phyloP scores from a whole-genome alignment of 2,113 vertebrate species.

The Nycticorax nycticorax region DNA sequence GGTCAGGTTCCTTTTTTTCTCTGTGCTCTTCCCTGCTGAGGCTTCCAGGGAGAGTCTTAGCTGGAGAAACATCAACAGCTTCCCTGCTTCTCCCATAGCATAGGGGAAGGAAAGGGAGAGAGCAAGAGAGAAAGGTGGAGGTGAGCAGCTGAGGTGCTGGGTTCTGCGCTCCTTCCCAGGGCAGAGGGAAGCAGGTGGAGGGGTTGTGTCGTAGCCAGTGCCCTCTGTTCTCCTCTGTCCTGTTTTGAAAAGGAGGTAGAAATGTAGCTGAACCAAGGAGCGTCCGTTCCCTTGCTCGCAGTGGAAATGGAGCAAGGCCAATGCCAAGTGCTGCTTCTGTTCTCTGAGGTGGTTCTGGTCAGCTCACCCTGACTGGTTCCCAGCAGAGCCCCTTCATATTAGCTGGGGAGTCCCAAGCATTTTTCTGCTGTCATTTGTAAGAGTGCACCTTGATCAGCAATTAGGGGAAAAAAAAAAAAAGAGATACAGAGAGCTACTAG shows the following conservation, averaged over 20 bases:
- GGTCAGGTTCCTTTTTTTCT: not conserved
- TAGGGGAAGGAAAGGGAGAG: not conserved
- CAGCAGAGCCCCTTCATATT: not conserved
- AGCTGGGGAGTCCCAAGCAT: not conserved
- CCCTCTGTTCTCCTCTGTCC: not conserved
- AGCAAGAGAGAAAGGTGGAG: not conserved
- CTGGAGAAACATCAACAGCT: not conserved
- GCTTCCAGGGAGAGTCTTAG: not conserved
- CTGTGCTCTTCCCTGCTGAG: not conserved
- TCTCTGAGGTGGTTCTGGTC: not conserved
- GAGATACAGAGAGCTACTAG: not conserved
- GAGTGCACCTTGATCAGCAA: not conserved
- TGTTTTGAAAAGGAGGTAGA: not conserved
- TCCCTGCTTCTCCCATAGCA: not conserved
- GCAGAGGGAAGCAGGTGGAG: not conserved
- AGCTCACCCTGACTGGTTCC: not conserved
- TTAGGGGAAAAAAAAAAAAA: not conserved
- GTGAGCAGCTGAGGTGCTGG: not conserved
- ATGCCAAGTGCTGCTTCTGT: not conserved
- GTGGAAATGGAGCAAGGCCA: not conserved
- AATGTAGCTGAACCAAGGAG: not conserved
- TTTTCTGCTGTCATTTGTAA: not conserved
- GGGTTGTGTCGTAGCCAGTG: not conserved
- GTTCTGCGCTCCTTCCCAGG: not conserved
- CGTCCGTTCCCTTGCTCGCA: not conserved